Base-by-base conservation (phyloP, 53 echinoderm and acorn worm species). In the Antedon mediterranea region DNA sequence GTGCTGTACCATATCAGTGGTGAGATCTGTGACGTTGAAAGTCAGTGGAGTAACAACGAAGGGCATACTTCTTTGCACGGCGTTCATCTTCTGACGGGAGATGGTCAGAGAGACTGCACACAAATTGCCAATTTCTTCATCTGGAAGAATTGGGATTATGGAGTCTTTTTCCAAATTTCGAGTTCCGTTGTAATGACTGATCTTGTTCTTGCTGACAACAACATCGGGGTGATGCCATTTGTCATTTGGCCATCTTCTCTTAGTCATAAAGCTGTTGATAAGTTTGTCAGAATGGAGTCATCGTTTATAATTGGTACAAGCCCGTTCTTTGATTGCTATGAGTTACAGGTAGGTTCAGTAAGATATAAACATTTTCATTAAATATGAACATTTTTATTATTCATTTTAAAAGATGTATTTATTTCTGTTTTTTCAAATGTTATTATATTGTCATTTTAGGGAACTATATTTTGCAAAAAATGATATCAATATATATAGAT, bases 121-220 rank as follows among this genome's bases (percentile, higher is more conserved):
- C 14, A 30, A 74, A 72, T 94, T 71, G 81, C 97, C 23, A 90
- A 88, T 20, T 92, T 92, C 80, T 73, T 86, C 29, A 81, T 97
- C 30, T 91, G 89, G 79, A 89, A 88, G 79, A 89, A 81, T 76
- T 97, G 43, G 74, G 92, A 97, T 83, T 97, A 76, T 79, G 97
- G 89, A 0, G 81, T 97, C 34, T 92, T 89, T 44, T 43, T 78
- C 31, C 89, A 82, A 76, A 85, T 85, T 23, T 28, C 79, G 28
- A 79, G 87, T 14, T 84, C 87, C 32, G 14, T 94, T 0, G 43
- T 83, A 72, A 71, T 92, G 15, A 81, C 85, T 13, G 88, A 84
- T 71, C 43, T 89, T 31, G 80, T 73, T 0, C 76, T 97, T 34
- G 87, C 82, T 0, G 97, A 97, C 70, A 97, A 97, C 79, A 88